Conservation (phyloP, 2,113 vertebrate genomes). For the Natator depressus region DNA sequence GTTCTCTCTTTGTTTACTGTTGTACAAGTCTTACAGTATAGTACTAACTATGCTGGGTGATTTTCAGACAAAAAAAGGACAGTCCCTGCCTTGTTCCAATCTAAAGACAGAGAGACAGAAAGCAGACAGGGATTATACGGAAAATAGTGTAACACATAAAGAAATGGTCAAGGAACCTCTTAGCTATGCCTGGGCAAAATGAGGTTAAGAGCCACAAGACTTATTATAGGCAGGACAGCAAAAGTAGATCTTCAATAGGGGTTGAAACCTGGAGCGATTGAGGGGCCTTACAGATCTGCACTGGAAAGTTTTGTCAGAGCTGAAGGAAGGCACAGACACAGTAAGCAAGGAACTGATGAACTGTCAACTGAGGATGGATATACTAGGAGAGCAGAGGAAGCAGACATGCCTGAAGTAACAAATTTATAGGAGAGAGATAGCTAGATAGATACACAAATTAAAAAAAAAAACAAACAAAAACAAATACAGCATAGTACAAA, state of each 20-base stretch:
- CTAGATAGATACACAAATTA: neutral
- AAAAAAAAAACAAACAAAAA: no score
- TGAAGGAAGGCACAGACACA: neutral
- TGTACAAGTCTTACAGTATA: neutral
- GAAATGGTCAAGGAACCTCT: neutral
- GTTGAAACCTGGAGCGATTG: neutral
- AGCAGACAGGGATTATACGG: neutral
- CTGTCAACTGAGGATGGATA: neutral
- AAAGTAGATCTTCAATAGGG: neutral
- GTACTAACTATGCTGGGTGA: accelerated
- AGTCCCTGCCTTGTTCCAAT: neutral
- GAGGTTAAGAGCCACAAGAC: neutral
- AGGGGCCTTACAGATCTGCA: neutral
- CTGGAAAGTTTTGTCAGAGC: neutral
- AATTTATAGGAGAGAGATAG: neutral
- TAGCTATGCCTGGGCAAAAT: neutral
- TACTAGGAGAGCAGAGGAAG: neutral
- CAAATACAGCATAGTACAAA: neutral
- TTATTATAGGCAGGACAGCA: neutral
- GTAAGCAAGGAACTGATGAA: neutral
- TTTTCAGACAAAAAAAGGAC: neutral
- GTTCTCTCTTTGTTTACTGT: neutral
- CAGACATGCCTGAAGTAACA: constrained; percentile 13
- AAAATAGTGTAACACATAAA: neutral
- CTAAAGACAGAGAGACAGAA: neutral